Evolutionary conservation across 2,113 vertebrate genomes (phyloP), one percentile per base, ranked within the genome.

Genomic region (Copsychus sechellarum): DNA sequence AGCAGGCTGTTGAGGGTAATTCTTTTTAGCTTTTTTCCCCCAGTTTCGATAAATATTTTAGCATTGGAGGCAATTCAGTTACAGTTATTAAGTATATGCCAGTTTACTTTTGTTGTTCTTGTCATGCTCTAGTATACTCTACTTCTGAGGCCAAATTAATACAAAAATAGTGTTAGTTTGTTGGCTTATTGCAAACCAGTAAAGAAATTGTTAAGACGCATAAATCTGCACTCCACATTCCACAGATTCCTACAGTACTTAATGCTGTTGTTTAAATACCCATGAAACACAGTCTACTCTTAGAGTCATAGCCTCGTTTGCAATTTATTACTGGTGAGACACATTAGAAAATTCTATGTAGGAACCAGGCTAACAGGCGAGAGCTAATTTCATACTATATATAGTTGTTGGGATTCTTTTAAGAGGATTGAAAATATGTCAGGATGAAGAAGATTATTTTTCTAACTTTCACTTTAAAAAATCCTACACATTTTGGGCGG

Each of bases 181-280:
- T 91, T 40, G 92, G 95, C 95, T 97, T 97, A 90, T 97, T 96
- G 82, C 93, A 92, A 95, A 97, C 96, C 97, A 95, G 97, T 96
- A 97, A 96, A 96, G 97, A 98, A 97, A 97, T 96, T 96, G 97
- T 97, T 97, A 97, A 98, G 97, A 97, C 90, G 90, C 96, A 96
- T 96, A 97, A 98, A 98, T 98, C 96, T 97, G 91, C 91, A 80
- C 96, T 77, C 94, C 90, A 90, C 98, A 98, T 99, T 99, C 98
- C 98, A 94, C 89, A 95, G 97, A 98, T 98, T 98, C 97, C 97
- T 97, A 93, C 94, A 95, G 98, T 96, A 97, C 97, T 98, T 98
- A 98, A 97, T 90, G 94, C 97, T 76, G 97, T 97, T 98, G 97
- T 98, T 98, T 98, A 98, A 98, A 98, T 97, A 98, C 97, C 98